Conservation (phyloP, 2,888 invertebrate species). For the Orthonychiurus folsomi region DNA sequence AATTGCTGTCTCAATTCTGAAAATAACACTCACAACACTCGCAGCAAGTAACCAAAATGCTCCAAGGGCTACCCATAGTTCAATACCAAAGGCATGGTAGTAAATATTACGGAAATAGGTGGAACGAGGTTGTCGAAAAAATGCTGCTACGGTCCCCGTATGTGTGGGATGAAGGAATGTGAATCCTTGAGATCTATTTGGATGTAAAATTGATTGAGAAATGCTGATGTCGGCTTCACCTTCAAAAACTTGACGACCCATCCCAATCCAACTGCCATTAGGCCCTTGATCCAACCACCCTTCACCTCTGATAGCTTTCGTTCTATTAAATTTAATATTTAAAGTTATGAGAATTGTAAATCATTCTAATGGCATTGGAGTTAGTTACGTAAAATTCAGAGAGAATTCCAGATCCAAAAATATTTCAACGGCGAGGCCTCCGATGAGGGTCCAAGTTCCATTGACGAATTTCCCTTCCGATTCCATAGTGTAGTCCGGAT, state of each 20-base stretch:
- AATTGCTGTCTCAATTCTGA: not conserved
- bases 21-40: not conserved
- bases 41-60: not conserved
- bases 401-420: not conserved
- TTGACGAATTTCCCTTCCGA: not conserved
- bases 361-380: not conserved
- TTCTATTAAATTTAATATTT: constrained; percentile 2
- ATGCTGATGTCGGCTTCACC: constrained; percentile 3
- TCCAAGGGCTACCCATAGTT: not conserved
- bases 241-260: constrained; percentile 4
- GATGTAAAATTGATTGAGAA: not conserved
- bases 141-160: not conserved
- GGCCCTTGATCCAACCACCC: constrained; percentile 6
- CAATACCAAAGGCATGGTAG: not conserved
- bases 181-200: not conserved
- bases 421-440: constrained; percentile 2
- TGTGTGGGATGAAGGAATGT: constrained; percentile 7
- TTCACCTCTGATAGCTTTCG: not conserved
- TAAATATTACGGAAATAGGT: constrained; percentile 3
- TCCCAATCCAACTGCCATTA: constrained; percentile 7
- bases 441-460: not conserved
- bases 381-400: constrained; percentile 4
- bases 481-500: not conserved
- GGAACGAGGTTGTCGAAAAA: constrained; percentile 6
- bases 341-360: not conserved